phyloP scores from a whole-genome alignment of 2,797 vertebrate genomes.

The Holocentrus rufus region DNA sequence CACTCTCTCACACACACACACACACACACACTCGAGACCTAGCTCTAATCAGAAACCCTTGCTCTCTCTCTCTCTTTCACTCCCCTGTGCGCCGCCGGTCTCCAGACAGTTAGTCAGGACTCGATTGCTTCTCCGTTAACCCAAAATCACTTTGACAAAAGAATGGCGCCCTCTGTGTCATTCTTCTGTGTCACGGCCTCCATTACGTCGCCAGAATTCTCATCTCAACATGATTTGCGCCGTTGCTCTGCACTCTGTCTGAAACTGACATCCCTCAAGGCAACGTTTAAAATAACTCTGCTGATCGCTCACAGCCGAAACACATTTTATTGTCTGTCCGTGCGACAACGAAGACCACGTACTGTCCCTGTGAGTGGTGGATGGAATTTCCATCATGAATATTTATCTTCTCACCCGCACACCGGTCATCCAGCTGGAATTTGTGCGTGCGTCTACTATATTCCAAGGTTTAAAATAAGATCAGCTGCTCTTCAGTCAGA shows the following conservation, averaged over 20 bases:
- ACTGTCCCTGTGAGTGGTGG: too few species aligned
- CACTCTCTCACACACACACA: conserved; percentile 1
- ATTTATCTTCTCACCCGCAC: too few species aligned
- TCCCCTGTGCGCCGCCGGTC: conserved; percentile 4
- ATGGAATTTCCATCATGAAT: too few species aligned
- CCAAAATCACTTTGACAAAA: conserved; percentile 22
- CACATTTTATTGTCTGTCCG: too few species aligned
- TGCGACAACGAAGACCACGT: too few species aligned
- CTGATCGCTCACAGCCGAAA: conserved; percentile 5
- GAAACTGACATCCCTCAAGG: conserved; percentile 4
- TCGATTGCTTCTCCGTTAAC: conserved; percentile 43
- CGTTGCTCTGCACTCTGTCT: not conserved
- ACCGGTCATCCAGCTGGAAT: too few species aligned
- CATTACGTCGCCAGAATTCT: conserved; percentile 15
- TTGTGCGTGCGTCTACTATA: too few species aligned
- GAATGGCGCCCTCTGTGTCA: not conserved
- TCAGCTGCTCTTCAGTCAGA: conserved; percentile 6
- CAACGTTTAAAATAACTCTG: conserved; percentile 16
- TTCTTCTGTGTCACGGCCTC: not conserved
- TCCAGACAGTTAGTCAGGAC: conserved; percentile 19
- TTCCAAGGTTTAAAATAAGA: conserved; percentile 16
- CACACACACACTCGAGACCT: not conserved
- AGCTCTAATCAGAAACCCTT: not conserved
- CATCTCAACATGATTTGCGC: conserved; percentile 19
- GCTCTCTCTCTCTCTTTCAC: not conserved